Evolutionary conservation across 2,888 invertebrate genomes (phyloP), one percentile per base, ranked within the genome.

Genomic region (Cephus spinipes): DNA sequence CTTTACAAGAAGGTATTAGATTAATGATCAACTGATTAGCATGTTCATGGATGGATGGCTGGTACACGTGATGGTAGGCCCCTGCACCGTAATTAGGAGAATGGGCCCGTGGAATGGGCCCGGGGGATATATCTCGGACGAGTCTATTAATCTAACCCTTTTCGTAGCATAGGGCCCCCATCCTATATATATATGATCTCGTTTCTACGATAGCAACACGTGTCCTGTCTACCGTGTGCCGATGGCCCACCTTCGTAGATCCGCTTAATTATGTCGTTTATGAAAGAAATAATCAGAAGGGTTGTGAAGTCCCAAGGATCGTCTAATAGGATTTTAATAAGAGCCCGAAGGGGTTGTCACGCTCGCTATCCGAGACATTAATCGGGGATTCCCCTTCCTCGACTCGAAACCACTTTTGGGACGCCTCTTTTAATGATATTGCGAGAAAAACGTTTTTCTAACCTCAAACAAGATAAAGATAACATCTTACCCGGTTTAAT

Each of bases 111-210:
- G 6, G 40, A 40, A 15, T 23, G 69, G 69, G 69, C 69, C 69
- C 69, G 30, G 30, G 12, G 69, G 15, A 15, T 32, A 30, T 30
- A 30, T 30, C 69, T 69, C 30, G 69, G 69, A 69, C 69, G 30
- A 30, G 69, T 69, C 69, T 69, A 69, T 69, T 69, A 69, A 69
- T 69, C 30, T 69, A 69, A 69, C 69, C 69, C 69, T 69, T 69
- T 32, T 32, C 69, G 4, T 32, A 31, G 12, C 69, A 11, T 32
- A 32, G 12, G 69, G 69, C 30, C 30, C 69, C 12, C 12, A 12
- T 4, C 0, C 12, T 1, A n/a, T n/a, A 30, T 11, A 69, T 30
- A 69, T 12, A 32, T 12, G 23, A 30, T 69, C 69, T 30, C 31
- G 30, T 11, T 69, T 69, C 40, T 69, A 69, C 30, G 69, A 30